Evolutionary conservation across 2,797 vertebrate species (phyloP).

Genomic region (Ciconia nigra): DNA sequence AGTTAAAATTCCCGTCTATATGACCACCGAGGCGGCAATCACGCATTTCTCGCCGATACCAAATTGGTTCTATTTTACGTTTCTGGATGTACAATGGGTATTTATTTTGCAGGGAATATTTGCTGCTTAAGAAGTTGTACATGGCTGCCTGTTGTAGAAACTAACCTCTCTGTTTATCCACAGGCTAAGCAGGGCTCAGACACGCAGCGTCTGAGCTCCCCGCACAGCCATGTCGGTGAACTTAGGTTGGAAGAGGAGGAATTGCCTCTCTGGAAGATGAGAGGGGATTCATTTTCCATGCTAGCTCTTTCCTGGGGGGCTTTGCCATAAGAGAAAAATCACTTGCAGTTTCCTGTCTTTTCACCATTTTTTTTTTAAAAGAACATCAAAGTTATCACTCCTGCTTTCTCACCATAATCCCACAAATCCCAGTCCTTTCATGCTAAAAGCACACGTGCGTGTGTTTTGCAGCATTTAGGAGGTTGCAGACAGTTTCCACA

Average conservation of each 20-base stretch:
- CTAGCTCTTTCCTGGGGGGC: conserved; percentile 16
- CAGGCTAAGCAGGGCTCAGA: conserved; percentile 39
- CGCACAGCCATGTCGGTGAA: background rate
- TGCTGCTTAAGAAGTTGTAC: background rate
- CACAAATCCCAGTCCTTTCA: conserved; percentile 43
- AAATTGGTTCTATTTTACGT: background rate
- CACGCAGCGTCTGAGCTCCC: background rate
- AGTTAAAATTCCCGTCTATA: background rate
- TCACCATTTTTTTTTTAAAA: background rate
- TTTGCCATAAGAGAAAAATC: background rate
- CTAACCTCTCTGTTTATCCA: background rate
- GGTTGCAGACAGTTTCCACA: conserved; percentile 16
- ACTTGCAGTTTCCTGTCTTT: background rate
- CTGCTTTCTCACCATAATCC: conserved; percentile 59
- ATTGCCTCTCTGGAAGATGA: background rate
- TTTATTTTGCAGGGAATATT: background rate
- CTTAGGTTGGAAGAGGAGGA: conserved; percentile 14
- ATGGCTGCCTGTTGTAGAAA: background rate
- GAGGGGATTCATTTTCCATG: conserved; percentile 38
- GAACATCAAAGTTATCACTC: conserved; percentile 40
- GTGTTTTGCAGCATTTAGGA: conserved; percentile 7
- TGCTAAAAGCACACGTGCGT: conserved; percentile 25
- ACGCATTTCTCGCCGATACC: rapidly evolving
- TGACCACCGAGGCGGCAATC: rapidly evolving
- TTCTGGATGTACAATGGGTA: background rate